These are phyloP conservation scores for Nymphalis urticae DNA, from an alignment of 2,888 invertebrate species.

Conservation along the genomic window DNA sequence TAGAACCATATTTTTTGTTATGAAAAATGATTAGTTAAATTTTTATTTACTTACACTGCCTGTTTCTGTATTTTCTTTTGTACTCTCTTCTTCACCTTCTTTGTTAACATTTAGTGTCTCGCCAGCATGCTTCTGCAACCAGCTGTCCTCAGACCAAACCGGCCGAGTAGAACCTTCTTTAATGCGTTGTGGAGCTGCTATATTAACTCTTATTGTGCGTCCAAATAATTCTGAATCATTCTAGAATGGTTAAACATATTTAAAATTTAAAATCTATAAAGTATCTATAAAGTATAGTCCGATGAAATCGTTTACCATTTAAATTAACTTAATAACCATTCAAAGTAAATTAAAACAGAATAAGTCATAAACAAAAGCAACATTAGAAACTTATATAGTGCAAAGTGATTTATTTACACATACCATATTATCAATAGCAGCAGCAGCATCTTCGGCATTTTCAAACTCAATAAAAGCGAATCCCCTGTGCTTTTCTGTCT, in stretches of 20 bases:
- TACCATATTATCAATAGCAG: slow-evolving; percentile 99
- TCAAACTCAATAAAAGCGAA: slow-evolving; percentile 99
- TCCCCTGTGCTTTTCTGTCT: slow-evolving; percentile 97
- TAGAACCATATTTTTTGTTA: no score
- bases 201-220: slow-evolving; percentile 95
- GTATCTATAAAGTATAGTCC: no score
- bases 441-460: slow-evolving; percentile 97
- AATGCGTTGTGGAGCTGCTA: slow-evolving; percentile 97
- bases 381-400: neutral
- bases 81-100: slow-evolving; percentile 63
- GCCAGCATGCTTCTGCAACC: slow-evolving; percentile 99
- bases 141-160: slow-evolving; percentile 99
- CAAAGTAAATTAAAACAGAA: no score
- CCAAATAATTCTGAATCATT: slow-evolving; percentile 99
- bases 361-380: neutral
- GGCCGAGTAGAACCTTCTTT: slow-evolving; percentile 97
- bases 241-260: slow-evolving; percentile 69
- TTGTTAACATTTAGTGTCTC: slow-evolving; percentile 86
- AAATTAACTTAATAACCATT: no score
- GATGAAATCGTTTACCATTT: no score
- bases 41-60: slow-evolving; percentile 47
- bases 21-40: no score
- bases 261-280: neutral
- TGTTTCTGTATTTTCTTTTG: slow-evolving; percentile 57
- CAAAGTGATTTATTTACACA: slow-evolving; percentile 35